Base-by-base conservation (phyloP, 64 coral and sea anemone genomes). In the Montipora cactus region DNA sequence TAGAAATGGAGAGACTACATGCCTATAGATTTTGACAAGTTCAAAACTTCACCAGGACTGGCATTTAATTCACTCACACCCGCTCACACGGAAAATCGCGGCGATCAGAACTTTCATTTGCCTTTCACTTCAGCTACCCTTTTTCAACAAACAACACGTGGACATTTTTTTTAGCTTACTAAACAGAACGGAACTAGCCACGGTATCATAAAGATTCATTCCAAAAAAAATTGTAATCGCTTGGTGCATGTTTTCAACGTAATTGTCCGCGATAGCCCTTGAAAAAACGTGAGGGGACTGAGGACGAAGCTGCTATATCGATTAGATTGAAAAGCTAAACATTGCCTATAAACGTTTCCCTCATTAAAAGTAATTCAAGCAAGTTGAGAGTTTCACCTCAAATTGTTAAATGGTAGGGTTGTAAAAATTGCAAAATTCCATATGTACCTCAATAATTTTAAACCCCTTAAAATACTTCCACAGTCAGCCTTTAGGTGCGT, bases 311-410 rank as follows among this genome's bases (percentile, higher is more conserved):
- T 64, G 61, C 61, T 64, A 14, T 64, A 64, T 64, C 61, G 61
- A 64, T 64, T 64, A 64, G 61, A 64, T 64, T 64, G 61, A 64
- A 64, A 64, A 64, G 61, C 61, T 64, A 64, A 64, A 64, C 61
- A 64, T 64, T 64, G 61, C 61, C 61, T 7, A 64, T 64, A 64
- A 64, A 16, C 9, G 61, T 64, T 64, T 64, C 9, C 61, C 61
- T 64, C 61, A 64, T 64, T 64, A 64, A 64, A 64, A 14, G 61
- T 64, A 64, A 64, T 64, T 64, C 13, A 64, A 64, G 61, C 61
- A 64, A 64, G 15, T 64, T 64, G 61, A 64, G 61, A 64, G 61
- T 64, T 64, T 64, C 61, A 64, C 61, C 61, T 11, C 10, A 64
- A 64, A 64, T 64, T 64, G 61, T 64, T 0, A 64, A 64, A 64